These are phyloP conservation scores for Sphaeridia pumilis DNA, from an alignment of 2,888 invertebrate genomes.

Conservation along the genomic window DNA sequence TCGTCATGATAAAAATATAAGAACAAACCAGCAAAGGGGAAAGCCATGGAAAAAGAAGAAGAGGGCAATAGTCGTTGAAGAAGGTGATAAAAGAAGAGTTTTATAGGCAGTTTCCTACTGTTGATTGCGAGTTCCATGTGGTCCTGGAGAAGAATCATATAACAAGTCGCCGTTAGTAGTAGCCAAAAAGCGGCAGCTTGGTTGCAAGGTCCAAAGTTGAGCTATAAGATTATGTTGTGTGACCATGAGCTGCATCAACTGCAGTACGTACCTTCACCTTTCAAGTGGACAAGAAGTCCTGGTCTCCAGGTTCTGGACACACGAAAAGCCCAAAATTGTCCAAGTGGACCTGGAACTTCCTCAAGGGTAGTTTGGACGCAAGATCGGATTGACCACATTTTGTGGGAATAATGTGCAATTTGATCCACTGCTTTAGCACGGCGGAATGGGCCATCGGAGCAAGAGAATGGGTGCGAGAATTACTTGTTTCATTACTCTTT, in stretches of 20 bases:
- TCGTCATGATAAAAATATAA: no score
- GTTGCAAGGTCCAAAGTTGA: neutral
- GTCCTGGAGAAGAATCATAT: neutral
- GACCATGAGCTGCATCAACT: no score
- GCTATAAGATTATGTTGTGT: no score
- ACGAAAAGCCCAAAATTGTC: no score
- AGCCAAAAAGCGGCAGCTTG: neutral
- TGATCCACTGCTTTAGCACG: conserved; percentile 15
- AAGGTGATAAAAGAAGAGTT: conserved; percentile 26
- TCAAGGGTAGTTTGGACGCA: no score
- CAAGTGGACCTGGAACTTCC: no score
- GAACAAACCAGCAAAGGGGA: neutral
- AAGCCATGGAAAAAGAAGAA: conserved; percentile 4
- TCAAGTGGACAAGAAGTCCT: no score
- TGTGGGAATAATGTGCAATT: conserved; percentile 11
- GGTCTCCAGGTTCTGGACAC: no score
- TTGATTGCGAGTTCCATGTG: conserved; percentile 9
- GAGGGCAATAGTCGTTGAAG: conserved; percentile 27
- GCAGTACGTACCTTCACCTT: no score
- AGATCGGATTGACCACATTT: no score
- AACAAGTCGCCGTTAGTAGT: neutral
- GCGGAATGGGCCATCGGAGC: conserved; percentile 28
- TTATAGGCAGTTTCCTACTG: conserved; percentile 20
- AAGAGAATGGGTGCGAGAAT: conserved; percentile 28
- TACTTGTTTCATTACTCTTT: conserved; percentile 29